A percentile compares a stretch with the other conserved stretches of the same genome.
Evolutionary conservation across 2,113 vertebrate genomes (phyloP).

Genomic region (Xiphophorus hellerii): DNA sequence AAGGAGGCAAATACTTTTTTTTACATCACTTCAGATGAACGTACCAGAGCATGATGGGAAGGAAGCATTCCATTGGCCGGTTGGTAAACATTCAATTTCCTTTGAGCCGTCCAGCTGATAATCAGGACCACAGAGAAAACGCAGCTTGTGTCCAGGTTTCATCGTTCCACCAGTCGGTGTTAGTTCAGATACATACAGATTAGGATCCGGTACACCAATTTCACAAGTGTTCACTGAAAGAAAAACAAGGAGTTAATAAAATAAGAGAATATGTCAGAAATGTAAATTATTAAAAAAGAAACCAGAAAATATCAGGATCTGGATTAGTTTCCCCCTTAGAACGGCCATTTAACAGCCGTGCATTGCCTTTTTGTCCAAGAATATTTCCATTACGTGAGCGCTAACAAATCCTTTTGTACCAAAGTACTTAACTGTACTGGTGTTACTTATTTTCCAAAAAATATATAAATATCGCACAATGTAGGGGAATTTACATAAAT

Average conservation of each 20-base stretch:
- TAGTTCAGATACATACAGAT: background rate
- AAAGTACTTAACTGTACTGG: too few species aligned
- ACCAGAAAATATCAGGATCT: too few species aligned
- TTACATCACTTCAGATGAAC: background rate
- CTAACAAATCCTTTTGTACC: too few species aligned
- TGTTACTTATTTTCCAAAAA: too few species aligned
- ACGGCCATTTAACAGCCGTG: background rate
- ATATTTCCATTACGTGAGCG: too few species aligned
- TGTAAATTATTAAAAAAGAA: too few species aligned
- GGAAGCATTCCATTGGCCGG: constrained; percentile 76
- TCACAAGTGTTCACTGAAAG: background rate
- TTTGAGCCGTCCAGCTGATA: constrained; percentile 60
- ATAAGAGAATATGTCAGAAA: background rate
- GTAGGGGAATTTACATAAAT: too few species aligned
- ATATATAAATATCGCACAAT: too few species aligned
- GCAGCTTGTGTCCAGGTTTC: constrained; percentile 74
- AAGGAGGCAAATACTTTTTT: too few species aligned
- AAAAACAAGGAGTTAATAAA: background rate
- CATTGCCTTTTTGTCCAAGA: too few species aligned
- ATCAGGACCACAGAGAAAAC: constrained; percentile 76
- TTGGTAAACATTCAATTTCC: constrained; percentile 76
- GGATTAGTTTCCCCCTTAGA: background rate
- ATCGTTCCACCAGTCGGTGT: background rate
- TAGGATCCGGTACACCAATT: background rate
- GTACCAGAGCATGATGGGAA: constrained; percentile 84